Base-by-base conservation (phyloP, 2,797 vertebrate species). In the Pseudochirops corinnae region DNA sequence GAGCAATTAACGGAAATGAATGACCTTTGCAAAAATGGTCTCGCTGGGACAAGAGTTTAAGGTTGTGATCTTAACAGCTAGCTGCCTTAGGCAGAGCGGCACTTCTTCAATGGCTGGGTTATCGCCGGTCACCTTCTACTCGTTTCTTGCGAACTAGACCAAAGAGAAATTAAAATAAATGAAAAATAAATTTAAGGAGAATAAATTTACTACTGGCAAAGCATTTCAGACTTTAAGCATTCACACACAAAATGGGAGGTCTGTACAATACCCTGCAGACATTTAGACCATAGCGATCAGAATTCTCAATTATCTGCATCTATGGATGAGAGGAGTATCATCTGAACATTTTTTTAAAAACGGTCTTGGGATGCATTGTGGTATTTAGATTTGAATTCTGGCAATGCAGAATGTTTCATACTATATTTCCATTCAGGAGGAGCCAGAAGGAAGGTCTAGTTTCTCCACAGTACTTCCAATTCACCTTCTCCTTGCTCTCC, bases 61-160 rank as follows among this genome's bases (percentile, higher is more conserved):
- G 39, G 96, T 4, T 5, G 12, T 74, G 94, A 52, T 91, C 96
- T 46, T 31, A 56, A 94, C n/a, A 87, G 94, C 46, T 87, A 93
- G 55, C 91, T 55, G 56, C 90, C 53, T 21, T 93, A 91, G 90
- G 18, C 58, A 55, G 58, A 93, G 95, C 55, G 52, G 18, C 4
- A n/a, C 14, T 29, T 95, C 97, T 95, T 92, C 50, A 0, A 0
- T 0, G 46, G 39, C 0, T 62, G 10, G 95, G 97, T 98, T 98
- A 99, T 94, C 98, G 98, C 91, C 98, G 97, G 67, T 99, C 99
- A 74, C 98, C 99, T 98, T 99, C 99, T 97, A 99, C 98, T 0
- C 98, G 97, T 95, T 98, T 99, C 96, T 98, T 99, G 55, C 99
- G 99, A 96, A 99, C 99, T 99, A 96, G 55, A 53, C 28, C 91